Evolutionary conservation across 2,797 vertebrate genomes (phyloP).

Genomic region (Diglossa cyanea): DNA sequence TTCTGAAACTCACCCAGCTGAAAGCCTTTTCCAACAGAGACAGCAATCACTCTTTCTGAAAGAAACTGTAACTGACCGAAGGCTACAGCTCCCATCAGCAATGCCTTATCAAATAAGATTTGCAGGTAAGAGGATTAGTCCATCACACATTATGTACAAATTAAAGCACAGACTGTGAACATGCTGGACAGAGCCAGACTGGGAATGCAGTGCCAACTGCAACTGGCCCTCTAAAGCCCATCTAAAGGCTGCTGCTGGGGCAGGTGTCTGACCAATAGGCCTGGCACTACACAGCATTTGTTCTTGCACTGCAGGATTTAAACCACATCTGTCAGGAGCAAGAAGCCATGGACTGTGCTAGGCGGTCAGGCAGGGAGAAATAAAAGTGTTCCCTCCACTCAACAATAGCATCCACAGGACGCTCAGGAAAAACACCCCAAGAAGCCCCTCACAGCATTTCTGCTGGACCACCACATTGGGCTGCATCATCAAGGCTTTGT

Average conservation of each 20-base stretch:
- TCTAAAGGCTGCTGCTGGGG: not conserved
- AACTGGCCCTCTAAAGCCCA: not conserved
- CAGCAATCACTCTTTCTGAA: not conserved
- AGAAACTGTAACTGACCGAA: not conserved
- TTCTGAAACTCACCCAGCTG: not conserved
- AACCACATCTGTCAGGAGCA: not conserved
- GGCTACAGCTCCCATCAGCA: not conserved
- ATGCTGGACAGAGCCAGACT: not conserved
- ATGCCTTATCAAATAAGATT: not conserved
- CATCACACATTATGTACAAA: not conserved
- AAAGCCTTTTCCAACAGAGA: not conserved
- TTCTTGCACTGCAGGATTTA: not conserved
- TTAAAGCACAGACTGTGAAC: not conserved
- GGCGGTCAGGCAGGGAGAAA: not conserved
- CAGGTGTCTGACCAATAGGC: not conserved
- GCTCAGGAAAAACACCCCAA: not conserved
- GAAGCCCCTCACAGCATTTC: not conserved
- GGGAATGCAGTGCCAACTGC: not conserved
- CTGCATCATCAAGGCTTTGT: not conserved
- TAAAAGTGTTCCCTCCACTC: not conserved
- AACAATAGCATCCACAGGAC: not conserved
- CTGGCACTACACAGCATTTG: rapidly evolving
- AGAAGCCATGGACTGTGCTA: not conserved
- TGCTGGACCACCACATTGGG: rapidly evolving
- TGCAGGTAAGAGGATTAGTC: conserved; percentile 39